Evolutionary conservation across 92 coral and sea anemone genomes (phyloP).

Genomic region (Palythoa grandis): DNA sequence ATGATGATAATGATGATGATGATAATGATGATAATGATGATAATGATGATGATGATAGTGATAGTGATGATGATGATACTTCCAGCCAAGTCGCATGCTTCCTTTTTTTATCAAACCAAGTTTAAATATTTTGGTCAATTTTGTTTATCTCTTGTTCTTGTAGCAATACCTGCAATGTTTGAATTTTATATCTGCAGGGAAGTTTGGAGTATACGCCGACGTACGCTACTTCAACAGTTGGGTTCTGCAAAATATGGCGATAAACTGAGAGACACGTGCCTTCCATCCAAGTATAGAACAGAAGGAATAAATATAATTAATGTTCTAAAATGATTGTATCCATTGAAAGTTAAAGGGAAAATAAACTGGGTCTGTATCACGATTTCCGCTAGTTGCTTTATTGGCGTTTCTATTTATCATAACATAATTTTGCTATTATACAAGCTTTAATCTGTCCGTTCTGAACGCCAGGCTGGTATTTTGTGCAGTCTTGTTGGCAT

Average conservation of each 20-base stretch:
- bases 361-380: background rate
- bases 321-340: background rate
- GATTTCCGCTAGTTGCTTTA: background rate
- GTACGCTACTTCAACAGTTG: background rate
- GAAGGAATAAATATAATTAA: background rate
- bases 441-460: too few species aligned
- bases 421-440: background rate
- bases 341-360: background rate
- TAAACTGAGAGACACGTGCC: background rate
- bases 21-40: background rate
- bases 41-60: background rate
- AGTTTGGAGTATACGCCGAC: background rate
- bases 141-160: background rate
- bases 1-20: background rate
- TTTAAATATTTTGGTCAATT: background rate
- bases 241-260: background rate
- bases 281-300: background rate
- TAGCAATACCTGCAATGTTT: background rate
- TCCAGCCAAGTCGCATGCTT: too few species aligned
- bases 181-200: background rate
- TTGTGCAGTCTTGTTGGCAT: too few species aligned
- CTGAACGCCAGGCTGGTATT: too few species aligned
- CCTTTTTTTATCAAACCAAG: too few species aligned
- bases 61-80: background rate
- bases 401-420: background rate